Evolutionary conservation across 1,140 invertebrate genomes (phyloP).

Genomic region (Hyles euphorbiae): DNA sequence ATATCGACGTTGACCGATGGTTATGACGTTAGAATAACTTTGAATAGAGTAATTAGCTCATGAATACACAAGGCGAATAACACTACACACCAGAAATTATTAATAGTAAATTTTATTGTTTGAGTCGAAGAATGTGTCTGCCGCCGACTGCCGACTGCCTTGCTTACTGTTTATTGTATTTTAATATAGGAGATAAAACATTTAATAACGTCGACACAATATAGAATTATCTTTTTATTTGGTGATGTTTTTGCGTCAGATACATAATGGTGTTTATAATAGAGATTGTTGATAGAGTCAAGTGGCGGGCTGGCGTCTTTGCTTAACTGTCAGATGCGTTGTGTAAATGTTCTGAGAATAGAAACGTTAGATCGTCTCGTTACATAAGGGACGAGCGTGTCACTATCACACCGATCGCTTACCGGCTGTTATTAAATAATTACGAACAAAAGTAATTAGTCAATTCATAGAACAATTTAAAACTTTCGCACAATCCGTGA

Average conservation of each 20-base stretch:
- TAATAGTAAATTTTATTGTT: constrained; percentile 39
- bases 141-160: neutral
- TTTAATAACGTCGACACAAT: constrained; percentile 4
- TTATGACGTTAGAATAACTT: constrained; percentile 71
- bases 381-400: constrained; percentile 8
- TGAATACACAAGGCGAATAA: constrained; percentile 53
- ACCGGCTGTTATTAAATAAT: neutral
- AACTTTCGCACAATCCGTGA: too few relatives aligned
- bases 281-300: constrained; percentile 18
- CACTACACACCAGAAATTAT: constrained; percentile 41
- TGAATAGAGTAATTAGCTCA: constrained; percentile 68
- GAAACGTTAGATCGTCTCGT: constrained; percentile 9
- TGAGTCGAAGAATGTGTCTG: constrained; percentile 20
- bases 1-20: constrained; percentile 63
- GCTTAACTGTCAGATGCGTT: constrained; percentile 15
- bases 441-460: neutral
- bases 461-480: too few relatives aligned
- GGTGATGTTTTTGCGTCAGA: neutral
- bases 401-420: too few relatives aligned
- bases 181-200: constrained; percentile 17
- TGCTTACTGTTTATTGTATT: constrained; percentile 32
- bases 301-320: constrained; percentile 14
- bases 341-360: constrained; percentile 15
- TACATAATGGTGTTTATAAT: neutral
- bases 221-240: constrained; percentile 5